Evolutionary conservation across 1,140 invertebrate species (phyloP), one percentile per base, ranked within the genome.

Genomic region (Nilaparvata lugens): DNA sequence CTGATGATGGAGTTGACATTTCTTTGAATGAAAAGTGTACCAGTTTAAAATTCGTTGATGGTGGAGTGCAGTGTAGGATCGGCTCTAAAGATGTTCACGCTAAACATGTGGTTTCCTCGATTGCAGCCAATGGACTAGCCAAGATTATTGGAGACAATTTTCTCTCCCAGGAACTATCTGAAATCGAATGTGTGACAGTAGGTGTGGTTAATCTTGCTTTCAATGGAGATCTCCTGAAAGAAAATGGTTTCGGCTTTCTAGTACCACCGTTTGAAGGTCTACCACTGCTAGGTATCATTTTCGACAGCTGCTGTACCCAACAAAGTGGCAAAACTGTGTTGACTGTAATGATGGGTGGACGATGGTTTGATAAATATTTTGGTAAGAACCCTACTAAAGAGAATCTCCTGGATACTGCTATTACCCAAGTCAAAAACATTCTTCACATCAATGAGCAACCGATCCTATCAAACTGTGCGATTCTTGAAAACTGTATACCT

Each of bases 341-440:
- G 9, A 93, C 91, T 63, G 89, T 92, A 0, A 97, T 98, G 93
- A 86, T 96, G 79, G 93, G 93, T 51, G 93, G 93, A 3, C 83
- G 80, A 58, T 94, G 91, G 90, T 95, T 89, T 69, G 72, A 91
- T 60, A 76, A 89, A 66, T 80, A 87, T 63, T 90, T 93, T 72
- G 85, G 85, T 7, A 68, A 16, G 66, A 81, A 24, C 75, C 77
- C 85, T 6, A 79, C 77, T 21, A 74, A 85, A 52, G 75, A 85
- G 38, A 66, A 80, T 16, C 66, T 95, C 2, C 71, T 86, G 18
- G 72, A 84, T 18, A 76, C 83, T 59, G 91, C 93, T n/a, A 57
- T 82, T 0, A 72, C 82, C 52, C 79, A 90, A 67, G 70, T 91
- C 0, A 74, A 75, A 60, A 72, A 78, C 43, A 92, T 93, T 66